Base-by-base conservation (phyloP, 2,888 invertebrate species). In the Drosophila nr. perissopoda region DNA sequence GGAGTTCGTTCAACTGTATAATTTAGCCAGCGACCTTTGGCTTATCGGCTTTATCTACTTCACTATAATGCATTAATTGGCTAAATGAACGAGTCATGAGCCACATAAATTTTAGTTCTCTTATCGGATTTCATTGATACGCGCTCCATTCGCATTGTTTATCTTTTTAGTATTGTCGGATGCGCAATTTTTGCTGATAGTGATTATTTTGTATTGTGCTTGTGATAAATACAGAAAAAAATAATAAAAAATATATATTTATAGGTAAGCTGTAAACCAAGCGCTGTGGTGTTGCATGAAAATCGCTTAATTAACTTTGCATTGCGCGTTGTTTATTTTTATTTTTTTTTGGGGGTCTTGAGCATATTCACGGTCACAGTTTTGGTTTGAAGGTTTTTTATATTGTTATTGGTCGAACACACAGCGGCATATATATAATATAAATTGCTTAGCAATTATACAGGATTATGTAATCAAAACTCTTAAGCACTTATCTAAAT, bases 231-330 rank as follows among this genome's bases (percentile, higher is more conserved):
- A 40, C 40, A 29, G 21, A 51, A 42, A 34, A 49, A 38, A 29
- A 25, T 2, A 53, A 62, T 13, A 60, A 34, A n/a, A 48, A 27
- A 62, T 29, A 58, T 60, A 21, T 53, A 40, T 25, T 48, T 45
- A 53, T 60, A 49, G 57, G 29, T 67, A n/a, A 51, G 56, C 62
- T 64, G 77, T 58, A 38, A 59, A 40, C 59, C 16, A 78, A 38
- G 51, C 38, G 78, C 69, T 61, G 74, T 62, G 60, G 74, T 62
- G 60, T 51, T 78, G 89, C 87, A 89, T 85, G 75, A 73, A 81
- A 85, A 87, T 89, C 51, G 66, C 75, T 78, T 77, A 80, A 86
- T 86, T 83, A 89, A 67, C 82, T 73, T 77, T 84, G 76, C 86
- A 58, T 34, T 71, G 42, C 70, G 73, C 82, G 80, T 82, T 75